Conservation (phyloP, 2,797 vertebrate species). For the Dendrocincla fuliginosa region DNA sequence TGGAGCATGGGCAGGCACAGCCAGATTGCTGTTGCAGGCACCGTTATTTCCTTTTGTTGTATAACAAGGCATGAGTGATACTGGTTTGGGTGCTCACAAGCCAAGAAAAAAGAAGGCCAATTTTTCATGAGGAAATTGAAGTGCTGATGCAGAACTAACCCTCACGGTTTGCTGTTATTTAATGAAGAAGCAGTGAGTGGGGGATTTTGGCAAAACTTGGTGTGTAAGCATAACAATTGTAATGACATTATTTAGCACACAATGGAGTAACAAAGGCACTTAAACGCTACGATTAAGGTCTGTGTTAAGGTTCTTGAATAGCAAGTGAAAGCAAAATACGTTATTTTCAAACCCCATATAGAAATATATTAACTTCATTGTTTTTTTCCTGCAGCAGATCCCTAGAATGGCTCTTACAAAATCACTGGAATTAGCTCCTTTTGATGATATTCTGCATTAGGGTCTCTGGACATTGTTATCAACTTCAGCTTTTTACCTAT, state of each 20-base stretch:
- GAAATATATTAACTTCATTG: background rate
- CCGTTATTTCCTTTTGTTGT: constrained; percentile 42
- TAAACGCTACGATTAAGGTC: background rate
- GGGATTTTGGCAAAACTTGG: constrained; percentile 60
- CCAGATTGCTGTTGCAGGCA: background rate
- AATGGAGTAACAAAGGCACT: constrained; percentile 51
- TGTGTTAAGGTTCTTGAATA: constrained; percentile 6
- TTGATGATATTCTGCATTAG: background rate
- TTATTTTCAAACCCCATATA: background rate
- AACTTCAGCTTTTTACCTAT: background rate
- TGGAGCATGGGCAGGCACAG: background rate
- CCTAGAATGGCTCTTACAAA: background rate
- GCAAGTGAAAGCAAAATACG: background rate
- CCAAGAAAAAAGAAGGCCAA: constrained; percentile 57
- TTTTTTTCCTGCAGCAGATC: background rate
- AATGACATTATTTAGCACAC: constrained; percentile 48
- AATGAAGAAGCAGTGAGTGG: constrained; percentile 67
- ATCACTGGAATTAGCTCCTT: background rate
- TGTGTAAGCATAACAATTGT: constrained; percentile 39
- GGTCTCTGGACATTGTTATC: background rate
- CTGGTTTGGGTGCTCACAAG: constrained; percentile 39
- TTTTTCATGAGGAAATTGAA: constrained; percentile 69
- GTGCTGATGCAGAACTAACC: constrained; percentile 70
- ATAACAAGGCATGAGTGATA: constrained; percentile 54
- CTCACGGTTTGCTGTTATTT: constrained; percentile 65